Evolutionary conservation across 2,888 invertebrate genomes (phyloP).

Genomic region (Temnothorax unifasciatus): DNA sequence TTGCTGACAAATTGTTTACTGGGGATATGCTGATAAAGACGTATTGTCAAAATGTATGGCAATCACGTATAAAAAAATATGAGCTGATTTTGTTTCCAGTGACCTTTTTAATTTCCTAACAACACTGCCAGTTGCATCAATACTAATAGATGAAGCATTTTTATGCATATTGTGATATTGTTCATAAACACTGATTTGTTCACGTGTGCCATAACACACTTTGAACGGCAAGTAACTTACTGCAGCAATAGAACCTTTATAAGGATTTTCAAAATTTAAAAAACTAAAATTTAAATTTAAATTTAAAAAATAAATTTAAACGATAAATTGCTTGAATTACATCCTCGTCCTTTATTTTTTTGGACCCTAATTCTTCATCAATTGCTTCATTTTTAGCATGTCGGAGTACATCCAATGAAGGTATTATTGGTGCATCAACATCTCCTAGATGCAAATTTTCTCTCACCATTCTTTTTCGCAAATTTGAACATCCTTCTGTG

Average conservation of each 20-base stretch:
- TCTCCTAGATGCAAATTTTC: conserved; percentile 4
- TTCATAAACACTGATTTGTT: conserved; percentile 10
- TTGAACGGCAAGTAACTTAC: neutral
- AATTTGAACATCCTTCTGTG: conserved; percentile 3
- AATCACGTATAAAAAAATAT: conserved; percentile 2
- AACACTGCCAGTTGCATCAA: conserved; percentile 12
- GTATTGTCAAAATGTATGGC: conserved; percentile 6
- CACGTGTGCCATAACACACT: conserved; percentile 15
- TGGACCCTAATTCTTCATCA: neutral
- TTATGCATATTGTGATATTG: conserved; percentile 10
- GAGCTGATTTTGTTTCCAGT: neutral
- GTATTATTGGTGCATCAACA: conserved; percentile 15
- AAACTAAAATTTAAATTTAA: too few relatives aligned
- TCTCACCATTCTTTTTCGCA: neutral
- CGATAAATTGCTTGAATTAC: conserved; percentile 1
- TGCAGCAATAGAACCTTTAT: conserved; percentile 20
- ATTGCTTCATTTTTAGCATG: conserved; percentile 3
- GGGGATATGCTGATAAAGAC: neutral
- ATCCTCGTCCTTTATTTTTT: neutral
- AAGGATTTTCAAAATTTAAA: conserved; percentile 24
- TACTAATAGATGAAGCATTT: conserved; percentile 3
- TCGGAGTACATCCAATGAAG: conserved; percentile 10
- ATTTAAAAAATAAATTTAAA: too few relatives aligned
- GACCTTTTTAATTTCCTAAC: conserved; percentile 3
- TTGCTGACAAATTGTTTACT: too few relatives aligned